Percentiles rank a stretch among this genome's conserved stretches.
Conservation (phyloP, 2,113 vertebrate genomes). For the Ptyas mucosa region DNA sequence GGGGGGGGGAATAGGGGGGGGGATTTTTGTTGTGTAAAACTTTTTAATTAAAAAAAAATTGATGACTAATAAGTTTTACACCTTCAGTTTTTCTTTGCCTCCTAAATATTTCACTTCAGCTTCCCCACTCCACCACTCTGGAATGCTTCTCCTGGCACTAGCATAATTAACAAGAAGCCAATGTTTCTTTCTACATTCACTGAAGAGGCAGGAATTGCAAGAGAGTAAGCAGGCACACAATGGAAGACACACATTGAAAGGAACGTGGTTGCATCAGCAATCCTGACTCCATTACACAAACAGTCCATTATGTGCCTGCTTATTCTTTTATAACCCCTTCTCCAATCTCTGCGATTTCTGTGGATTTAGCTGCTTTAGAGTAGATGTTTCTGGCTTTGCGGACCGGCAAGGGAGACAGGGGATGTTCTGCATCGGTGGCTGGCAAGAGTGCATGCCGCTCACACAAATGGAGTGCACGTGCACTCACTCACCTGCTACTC, state of each 20-base stretch:
- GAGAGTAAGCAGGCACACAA: background rate
- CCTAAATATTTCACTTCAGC: background rate
- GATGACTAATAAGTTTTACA: background rate
- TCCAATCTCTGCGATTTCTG: background rate
- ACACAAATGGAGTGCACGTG: too few species aligned
- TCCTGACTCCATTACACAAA: background rate
- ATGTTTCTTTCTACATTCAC: background rate
- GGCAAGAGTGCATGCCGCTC: too few species aligned
- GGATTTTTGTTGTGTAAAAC: too few species aligned
- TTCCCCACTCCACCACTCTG: background rate
- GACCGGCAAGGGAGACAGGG: background rate
- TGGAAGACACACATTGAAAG: background rate
- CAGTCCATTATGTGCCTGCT: background rate
- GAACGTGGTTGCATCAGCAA: background rate
- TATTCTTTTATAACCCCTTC: background rate
- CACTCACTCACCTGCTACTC: too few species aligned
- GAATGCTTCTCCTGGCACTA: background rate
- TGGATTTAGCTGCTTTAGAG: background rate
- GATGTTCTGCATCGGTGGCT: too few species aligned
- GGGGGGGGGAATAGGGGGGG: too few species aligned
- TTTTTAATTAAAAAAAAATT: too few species aligned
- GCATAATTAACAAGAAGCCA: background rate
- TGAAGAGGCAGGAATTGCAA: background rate
- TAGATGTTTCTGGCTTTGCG: too few species aligned
- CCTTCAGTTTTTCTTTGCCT: background rate